Evolutionary conservation across 1,140 invertebrate genomes (phyloP).

Genomic region (Aphidius gifuensis): DNA sequence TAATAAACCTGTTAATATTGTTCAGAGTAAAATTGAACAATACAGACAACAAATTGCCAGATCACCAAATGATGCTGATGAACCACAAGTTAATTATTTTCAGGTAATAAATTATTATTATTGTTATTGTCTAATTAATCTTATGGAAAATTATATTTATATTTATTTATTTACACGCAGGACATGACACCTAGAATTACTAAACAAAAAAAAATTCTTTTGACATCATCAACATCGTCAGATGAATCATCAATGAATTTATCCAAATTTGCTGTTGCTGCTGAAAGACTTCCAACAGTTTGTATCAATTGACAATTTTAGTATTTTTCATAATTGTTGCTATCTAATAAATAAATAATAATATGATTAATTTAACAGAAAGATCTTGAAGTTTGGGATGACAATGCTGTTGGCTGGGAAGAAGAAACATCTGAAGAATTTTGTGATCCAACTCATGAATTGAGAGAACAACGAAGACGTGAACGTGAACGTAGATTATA

Average conservation of each 20-base stretch:
- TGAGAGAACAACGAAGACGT: conserved; percentile 51
- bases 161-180: conserved; percentile 23
- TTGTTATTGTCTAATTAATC: background rate
- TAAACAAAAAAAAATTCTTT: conserved; percentile 53
- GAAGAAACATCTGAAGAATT: conserved; percentile 51
- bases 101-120: conserved; percentile 37
- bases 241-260: conserved; percentile 29
- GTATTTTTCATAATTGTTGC: background rate
- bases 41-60: conserved; percentile 53
- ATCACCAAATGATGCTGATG: conserved; percentile 34
- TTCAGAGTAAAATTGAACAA: conserved; percentile 59
- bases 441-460: conserved; percentile 45
- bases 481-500: conserved; percentile 51
- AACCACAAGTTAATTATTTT: conserved; percentile 53
- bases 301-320: conserved; percentile 14
- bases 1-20: conserved; percentile 45
- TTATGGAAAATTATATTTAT: background rate
- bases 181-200: conserved; percentile 59
- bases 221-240: conserved; percentile 46
- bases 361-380: conserved; percentile 30
- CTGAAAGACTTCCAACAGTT: conserved; percentile 44
- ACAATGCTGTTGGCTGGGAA: conserved; percentile 54
- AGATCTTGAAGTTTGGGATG: conserved; percentile 55
- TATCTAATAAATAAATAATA: background rate
- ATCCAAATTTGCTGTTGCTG: conserved; percentile 45